Conservation (phyloP, 2,888 invertebrate genomes). For the Stenolophus ochropezus region DNA sequence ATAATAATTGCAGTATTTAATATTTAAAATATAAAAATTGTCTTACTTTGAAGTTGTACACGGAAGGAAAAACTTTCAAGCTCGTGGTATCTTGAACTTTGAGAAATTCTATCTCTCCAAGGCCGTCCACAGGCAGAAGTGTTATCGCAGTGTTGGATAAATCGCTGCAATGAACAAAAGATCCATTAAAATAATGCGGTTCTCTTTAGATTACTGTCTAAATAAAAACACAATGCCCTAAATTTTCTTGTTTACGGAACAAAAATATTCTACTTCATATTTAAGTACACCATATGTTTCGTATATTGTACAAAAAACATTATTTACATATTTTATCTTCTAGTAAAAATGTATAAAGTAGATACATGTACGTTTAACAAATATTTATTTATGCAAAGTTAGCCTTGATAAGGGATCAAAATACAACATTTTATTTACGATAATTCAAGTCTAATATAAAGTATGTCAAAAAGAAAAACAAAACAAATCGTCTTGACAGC, state of each 20-base stretch:
- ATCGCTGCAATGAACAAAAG: constrained; percentile 72
- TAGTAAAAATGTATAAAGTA: neutral
- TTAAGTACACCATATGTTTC: neutral
- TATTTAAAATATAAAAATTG: neutral
- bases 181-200: neutral
- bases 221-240: neutral
- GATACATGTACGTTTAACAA: too few relatives aligned
- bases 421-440: too few relatives aligned
- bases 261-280: neutral
- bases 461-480: too few relatives aligned
- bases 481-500: too few relatives aligned
- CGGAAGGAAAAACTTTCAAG: constrained; percentile 77
- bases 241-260: neutral
- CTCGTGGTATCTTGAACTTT: constrained; percentile 75
- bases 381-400: too few relatives aligned
- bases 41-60: constrained; percentile 75
- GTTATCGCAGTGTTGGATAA: constrained; percentile 77
- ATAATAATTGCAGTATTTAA: too few relatives aligned
- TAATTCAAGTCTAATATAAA: too few relatives aligned
- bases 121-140: constrained; percentile 75
- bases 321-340: neutral
- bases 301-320: neutral
- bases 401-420: too few relatives aligned
- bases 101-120: constrained; percentile 75
- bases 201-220: neutral